Conservation (phyloP, 2,113 vertebrate genomes). For the Rattus norvegicus region DNA sequence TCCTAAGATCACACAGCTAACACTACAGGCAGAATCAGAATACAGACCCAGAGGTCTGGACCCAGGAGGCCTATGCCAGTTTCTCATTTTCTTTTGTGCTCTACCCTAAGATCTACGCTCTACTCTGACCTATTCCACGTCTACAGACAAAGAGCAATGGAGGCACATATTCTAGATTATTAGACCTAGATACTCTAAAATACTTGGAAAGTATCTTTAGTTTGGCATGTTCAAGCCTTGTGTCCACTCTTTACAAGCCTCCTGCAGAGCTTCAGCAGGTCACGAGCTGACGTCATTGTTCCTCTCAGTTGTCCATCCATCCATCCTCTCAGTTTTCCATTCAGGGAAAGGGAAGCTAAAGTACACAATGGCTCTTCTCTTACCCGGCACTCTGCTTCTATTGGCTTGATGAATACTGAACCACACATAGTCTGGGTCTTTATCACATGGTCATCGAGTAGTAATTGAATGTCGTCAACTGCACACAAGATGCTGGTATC, state of each 20-base stretch:
- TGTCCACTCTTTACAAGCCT: not conserved
- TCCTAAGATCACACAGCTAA: not conserved
- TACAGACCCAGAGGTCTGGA: not conserved
- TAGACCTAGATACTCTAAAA: not conserved
- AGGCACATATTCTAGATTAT: not conserved
- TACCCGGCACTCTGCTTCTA: conserved; percentile 93
- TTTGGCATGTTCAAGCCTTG: not conserved
- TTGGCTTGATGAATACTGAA: conserved; percentile 94
- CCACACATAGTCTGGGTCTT: conserved; percentile 95
- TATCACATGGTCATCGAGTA: conserved; percentile 95
- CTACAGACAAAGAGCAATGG: not conserved
- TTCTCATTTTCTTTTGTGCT: not conserved
- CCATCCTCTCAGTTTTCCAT: not conserved
- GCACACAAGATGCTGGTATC: conserved; percentile 90
- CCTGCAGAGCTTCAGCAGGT: not conserved
- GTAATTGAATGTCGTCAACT: conserved; percentile 93
- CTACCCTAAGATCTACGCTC: not conserved
- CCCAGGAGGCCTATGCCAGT: not conserved
- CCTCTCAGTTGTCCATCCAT: not conserved
- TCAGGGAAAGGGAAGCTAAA: not conserved
- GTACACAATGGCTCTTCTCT: conserved; percentile 65
- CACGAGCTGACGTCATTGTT: not conserved
- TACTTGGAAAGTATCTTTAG: not conserved
- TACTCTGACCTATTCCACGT: not conserved
- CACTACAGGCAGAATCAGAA: not conserved